A percentile compares a stretch with the other conserved stretches of the same genome.
Evolutionary conservation across 2,888 invertebrate species (phyloP).

Genomic region (Drosophila nigritarsus): DNA sequence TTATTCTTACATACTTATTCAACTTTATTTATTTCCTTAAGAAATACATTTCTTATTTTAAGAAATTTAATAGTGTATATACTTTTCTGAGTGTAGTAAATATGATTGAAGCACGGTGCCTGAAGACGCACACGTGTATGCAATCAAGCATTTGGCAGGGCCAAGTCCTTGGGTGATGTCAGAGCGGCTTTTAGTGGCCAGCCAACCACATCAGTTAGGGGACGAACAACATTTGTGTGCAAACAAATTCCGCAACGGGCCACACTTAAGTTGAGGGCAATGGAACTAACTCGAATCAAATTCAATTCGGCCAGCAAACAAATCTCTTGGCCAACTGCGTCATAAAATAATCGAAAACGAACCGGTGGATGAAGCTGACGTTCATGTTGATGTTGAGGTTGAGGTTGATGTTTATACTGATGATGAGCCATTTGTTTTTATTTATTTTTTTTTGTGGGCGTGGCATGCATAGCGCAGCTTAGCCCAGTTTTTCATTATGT

Average conservation of each 20-base stretch:
- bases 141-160: constrained; percentile 51
- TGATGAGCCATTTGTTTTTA: constrained; percentile 12
- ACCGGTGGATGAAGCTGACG: constrained; percentile 2
- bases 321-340: constrained; percentile 27
- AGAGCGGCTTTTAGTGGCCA: constrained; percentile 72
- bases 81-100: background rate
- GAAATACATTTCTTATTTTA: background rate
- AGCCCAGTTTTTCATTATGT: constrained; percentile 23
- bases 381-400: background rate
- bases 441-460: constrained; percentile 2
- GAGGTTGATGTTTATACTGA: background rate
- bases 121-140: constrained; percentile 50
- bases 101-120: constrained; percentile 21
- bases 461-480: constrained; percentile 4
- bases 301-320: constrained; percentile 5
- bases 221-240: constrained; percentile 46
- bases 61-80: background rate
- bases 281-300: constrained; percentile 2
- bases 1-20: background rate
- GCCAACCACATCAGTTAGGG: constrained; percentile 55
- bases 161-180: constrained; percentile 69
- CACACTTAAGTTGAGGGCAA: constrained; percentile 6
- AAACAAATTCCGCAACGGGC: constrained; percentile 43
- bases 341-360: constrained; percentile 14
- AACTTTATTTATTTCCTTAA: background rate